phyloP scores from a whole-genome alignment of 2,888 invertebrate species.

The Argyresthia goedartella region DNA sequence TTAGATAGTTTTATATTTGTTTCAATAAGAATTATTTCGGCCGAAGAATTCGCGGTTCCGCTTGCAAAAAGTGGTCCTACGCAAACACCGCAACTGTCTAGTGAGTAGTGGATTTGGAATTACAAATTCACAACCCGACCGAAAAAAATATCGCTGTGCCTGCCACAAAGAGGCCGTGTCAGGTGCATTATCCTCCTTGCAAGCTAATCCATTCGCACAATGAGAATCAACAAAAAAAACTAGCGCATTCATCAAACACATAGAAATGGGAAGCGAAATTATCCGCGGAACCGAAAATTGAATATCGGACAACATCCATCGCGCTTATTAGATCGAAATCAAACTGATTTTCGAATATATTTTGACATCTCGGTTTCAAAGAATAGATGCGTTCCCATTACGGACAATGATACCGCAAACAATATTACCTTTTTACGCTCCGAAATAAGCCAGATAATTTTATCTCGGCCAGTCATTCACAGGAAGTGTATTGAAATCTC shows the following conservation, averaged over 20 bases:
- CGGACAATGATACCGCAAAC: constrained; percentile 54
- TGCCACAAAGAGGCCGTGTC: constrained; percentile 44
- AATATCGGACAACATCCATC: constrained; percentile 28
- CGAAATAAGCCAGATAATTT: constrained; percentile 39
- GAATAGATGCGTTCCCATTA: constrained; percentile 30
- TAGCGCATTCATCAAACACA: constrained; percentile 43
- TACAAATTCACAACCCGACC: constrained; percentile 17
- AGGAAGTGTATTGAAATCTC: constrained; percentile 60
- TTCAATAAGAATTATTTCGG: too few species aligned
- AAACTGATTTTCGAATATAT: constrained; percentile 36
- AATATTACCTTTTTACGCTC: constrained; percentile 36
- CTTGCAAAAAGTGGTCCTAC: constrained; percentile 21
- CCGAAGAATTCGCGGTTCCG: too few species aligned
- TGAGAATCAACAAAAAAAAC: constrained; percentile 32
- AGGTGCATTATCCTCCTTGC: constrained; percentile 59
- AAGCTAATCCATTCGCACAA: constrained; percentile 49
- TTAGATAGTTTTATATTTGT: too few species aligned
- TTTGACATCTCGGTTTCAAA: constrained; percentile 49
- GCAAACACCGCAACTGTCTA: constrained; percentile 39
- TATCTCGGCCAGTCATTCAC: constrained; percentile 41
- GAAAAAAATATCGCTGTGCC: constrained; percentile 38
- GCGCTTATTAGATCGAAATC: constrained; percentile 46
- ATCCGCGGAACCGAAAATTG: constrained; percentile 28
- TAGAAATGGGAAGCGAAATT: constrained; percentile 29
- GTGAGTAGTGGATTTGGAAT: constrained; percentile 23